Evolutionary conservation across 2,888 invertebrate genomes (phyloP).

Genomic region (Sympetrum striolatum): DNA sequence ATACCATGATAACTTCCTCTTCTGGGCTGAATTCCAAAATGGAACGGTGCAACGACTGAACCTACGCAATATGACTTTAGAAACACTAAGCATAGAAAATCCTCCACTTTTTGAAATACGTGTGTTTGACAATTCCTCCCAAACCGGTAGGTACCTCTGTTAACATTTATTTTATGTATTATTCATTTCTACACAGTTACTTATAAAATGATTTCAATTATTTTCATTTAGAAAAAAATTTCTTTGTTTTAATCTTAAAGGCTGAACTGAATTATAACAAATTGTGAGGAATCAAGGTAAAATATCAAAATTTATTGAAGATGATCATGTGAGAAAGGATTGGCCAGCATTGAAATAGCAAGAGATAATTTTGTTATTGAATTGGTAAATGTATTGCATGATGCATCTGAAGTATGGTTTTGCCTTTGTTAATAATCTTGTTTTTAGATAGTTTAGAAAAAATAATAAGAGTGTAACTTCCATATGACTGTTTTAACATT

Average conservation of each 20-base stretch:
- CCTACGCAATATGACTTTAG: slow-evolving; percentile 59
- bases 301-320: too few species aligned
- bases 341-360: too few species aligned
- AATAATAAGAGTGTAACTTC: too few species aligned
- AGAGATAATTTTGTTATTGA: too few species aligned
- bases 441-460: too few species aligned
- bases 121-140: slow-evolving; percentile 67
- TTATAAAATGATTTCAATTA: not conserved
- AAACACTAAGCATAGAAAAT: slow-evolving; percentile 66
- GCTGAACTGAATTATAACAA: too few species aligned
- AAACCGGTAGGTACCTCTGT: slow-evolving; percentile 59
- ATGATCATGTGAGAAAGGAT: too few species aligned
- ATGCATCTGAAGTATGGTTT: too few species aligned
- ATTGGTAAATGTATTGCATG: too few species aligned
- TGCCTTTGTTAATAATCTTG: too few species aligned
- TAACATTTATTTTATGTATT: not conserved
- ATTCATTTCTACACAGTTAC: not conserved
- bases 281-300: too few species aligned
- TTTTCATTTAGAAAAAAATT: not conserved
- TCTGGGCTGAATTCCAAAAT: slow-evolving; percentile 75
- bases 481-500: too few species aligned
- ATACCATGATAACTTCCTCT: slow-evolving; percentile 67
- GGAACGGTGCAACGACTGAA: slow-evolving; percentile 66
- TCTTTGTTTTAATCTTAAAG: not conserved
- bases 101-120: slow-evolving; percentile 72